phyloP scores from a whole-genome alignment of 2,797 vertebrate species.

The Malurus splendens region DNA sequence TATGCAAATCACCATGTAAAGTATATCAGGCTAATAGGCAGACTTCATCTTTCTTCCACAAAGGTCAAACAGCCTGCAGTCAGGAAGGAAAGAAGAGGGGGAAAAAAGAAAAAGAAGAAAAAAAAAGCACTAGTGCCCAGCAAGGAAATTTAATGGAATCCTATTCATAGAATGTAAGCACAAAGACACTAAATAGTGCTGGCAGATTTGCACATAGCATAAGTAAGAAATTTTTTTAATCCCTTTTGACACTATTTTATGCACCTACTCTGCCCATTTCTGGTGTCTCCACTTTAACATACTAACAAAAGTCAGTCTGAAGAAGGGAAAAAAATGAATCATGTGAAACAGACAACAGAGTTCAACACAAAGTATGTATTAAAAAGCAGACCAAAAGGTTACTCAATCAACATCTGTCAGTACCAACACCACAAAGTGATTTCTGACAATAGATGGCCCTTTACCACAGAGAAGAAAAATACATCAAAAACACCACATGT shows the following conservation, averaged over 20 bases:
- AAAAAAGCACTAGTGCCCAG: not conserved
- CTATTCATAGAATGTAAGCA: fast-evolving
- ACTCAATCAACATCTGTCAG: not conserved
- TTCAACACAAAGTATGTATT: fast-evolving
- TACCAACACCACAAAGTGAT: not conserved
- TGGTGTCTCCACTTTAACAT: not conserved
- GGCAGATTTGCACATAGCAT: not conserved
- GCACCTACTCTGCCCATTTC: not conserved
- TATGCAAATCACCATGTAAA: slow-evolving; percentile 55
- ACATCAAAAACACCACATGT: not conserved
- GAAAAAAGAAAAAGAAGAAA: not conserved
- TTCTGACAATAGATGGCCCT: not conserved
- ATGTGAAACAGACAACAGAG: not conserved
- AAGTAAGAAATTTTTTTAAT: not conserved
- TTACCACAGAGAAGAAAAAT: not conserved
- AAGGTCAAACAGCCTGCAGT: not conserved
- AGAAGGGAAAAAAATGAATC: not conserved
- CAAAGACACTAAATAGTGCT: not conserved
- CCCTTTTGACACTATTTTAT: not conserved
- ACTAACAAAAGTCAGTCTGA: not conserved
- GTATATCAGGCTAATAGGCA: slow-evolving; percentile 62
- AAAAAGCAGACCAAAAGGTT: not conserved
- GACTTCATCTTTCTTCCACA: slow-evolving; percentile 4
- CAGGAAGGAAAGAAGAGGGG: not conserved
- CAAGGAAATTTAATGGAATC: not conserved